Percentiles rank a stretch among this genome's conserved stretches.
Evolutionary conservation across 2,888 invertebrate genomes (phyloP).

Genomic region (Tolmerus cingulatus): DNA sequence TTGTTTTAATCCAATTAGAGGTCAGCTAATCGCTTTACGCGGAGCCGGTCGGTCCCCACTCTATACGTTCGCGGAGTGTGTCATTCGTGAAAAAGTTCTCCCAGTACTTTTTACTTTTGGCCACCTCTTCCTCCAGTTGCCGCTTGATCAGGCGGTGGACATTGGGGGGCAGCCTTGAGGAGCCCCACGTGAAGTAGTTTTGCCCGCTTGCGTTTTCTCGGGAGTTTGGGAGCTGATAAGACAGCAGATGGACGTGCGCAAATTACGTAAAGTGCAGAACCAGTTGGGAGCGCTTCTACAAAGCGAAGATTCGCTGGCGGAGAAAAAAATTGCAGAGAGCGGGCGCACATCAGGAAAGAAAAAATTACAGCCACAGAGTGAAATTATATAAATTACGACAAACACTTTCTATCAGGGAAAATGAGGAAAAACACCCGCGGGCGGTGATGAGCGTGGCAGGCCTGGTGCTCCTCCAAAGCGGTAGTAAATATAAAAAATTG

Average conservation of each 20-base stretch:
- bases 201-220: background rate
- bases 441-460: background rate
- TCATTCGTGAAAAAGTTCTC: background rate
- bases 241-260: background rate
- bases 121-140: background rate
- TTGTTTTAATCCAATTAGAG: background rate
- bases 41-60: background rate
- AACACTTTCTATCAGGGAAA: background rate
- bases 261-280: background rate
- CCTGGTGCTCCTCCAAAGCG: background rate
- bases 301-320: background rate
- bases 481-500: background rate
- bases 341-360: background rate
- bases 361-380: background rate
- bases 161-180: background rate
- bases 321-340: background rate
- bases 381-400: background rate
- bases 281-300: background rate
- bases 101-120: background rate
- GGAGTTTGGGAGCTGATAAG: background rate
- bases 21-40: background rate
- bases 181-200: background rate
- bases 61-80: background rate
- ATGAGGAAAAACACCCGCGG: background rate
- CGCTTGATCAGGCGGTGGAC: background rate